Conservation (phyloP, 1,140 invertebrate species). For the Uloborus diversus region DNA sequence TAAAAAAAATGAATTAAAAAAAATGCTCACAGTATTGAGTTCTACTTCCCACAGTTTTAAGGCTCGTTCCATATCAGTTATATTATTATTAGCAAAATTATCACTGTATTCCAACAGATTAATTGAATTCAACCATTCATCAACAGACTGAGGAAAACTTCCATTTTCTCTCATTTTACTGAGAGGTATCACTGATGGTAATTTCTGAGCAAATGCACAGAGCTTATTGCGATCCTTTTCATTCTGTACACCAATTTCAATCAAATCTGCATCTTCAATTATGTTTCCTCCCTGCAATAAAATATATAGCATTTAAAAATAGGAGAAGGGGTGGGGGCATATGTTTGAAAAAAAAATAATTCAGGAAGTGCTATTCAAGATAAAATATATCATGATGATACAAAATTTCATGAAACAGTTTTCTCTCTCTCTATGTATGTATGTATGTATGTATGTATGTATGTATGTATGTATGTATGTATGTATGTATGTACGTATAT, state of each 20-base stretch:
- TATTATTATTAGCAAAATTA: constrained; percentile 87
- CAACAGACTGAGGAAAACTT: constrained; percentile 68
- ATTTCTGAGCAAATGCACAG: constrained; percentile 62
- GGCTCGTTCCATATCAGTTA: constrained; percentile 90
- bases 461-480: too few relatives aligned
- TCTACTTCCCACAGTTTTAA: constrained; percentile 91
- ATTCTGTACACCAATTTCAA: constrained; percentile 83
- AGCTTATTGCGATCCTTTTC: constrained; percentile 80
- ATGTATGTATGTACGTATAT: too few relatives aligned
- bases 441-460: too few relatives aligned
- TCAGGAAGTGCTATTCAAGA: too few relatives aligned
- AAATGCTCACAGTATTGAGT: constrained; percentile 77
- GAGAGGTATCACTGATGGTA: constrained; percentile 62
- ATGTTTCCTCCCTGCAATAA: constrained; percentile 75
- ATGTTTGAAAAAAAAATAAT: too few relatives aligned
- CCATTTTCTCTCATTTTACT: constrained; percentile 38
- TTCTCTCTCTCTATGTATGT: too few relatives aligned
- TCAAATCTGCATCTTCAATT: constrained; percentile 84
- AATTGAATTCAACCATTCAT: constrained; percentile 81
- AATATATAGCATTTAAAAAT: not conserved
- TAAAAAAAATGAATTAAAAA: too few relatives aligned
- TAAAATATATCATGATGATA: too few relatives aligned
- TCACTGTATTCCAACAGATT: constrained; percentile 72
- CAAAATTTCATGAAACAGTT: too few relatives aligned
- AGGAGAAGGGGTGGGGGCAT: too few relatives aligned